Base-by-base conservation (phyloP, 1,140 invertebrate species). In the Stenopsyche tienmushanensis region DNA sequence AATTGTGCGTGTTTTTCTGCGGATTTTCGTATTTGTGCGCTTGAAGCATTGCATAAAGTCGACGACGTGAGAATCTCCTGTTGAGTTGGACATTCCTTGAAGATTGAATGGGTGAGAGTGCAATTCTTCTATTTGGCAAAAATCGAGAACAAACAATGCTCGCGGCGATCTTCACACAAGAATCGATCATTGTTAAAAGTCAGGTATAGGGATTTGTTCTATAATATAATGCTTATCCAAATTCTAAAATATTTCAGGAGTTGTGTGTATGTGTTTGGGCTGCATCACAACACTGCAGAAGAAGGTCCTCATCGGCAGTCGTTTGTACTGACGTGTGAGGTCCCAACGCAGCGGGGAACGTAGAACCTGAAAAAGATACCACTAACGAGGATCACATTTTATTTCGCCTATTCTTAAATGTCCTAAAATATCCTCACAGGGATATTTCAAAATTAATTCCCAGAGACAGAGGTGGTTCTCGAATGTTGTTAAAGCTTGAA, bases 261-360 rank as follows among this genome's bases (percentile, higher is more conserved):
- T 57, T 25, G 9, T 53, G 17, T 53, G 15, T 23, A 21, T 20
- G 18, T 18, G 54, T 41, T 42, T 57, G 26, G n/a, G n/a, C 15
- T 57, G 18, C n/a, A 57, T 34, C 29, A 34, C 29, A 34, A 34
- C 29, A 34, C 5, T 24, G 20, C 7, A 25, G 50, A 8, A 57
- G 49, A 57, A 65, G 49, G 26, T 20, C 55, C 64, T 34, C 34
- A 50, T 55, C 64, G 64, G 64, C 64, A 24, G 47, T 42, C 17
- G 60, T 62, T 53, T 62, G 60, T 62, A 52, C 47, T 50, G 60
- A 66, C 60, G 65, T 62, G 65, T 66, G 65, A 66, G 65, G 65
- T 66, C 65, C 65, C 50, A 23, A 15, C 65, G 24, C 65, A 41
- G 39, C 65, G 53, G 65, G 65, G 45, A 21, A 18, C 57, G 39